Percentiles rank a stretch among this genome's conserved stretches.
Evolutionary conservation across 2,888 invertebrate genomes (phyloP).

Genomic region (Hoplodrina ambigua): DNA sequence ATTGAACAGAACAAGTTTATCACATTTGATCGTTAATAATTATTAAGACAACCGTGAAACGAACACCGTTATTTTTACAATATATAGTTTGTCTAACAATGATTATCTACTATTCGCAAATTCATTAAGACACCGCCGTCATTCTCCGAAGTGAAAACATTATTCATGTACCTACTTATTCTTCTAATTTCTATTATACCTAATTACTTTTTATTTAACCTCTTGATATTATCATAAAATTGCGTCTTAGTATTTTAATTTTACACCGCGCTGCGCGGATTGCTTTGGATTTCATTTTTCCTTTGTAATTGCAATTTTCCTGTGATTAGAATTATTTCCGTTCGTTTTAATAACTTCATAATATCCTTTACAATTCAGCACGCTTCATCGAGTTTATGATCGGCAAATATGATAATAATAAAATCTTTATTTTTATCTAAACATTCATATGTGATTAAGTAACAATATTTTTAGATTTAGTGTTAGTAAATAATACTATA

Average conservation of each 20-base stretch:
- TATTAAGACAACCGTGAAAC: constrained; percentile 51
- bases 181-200: constrained; percentile 23
- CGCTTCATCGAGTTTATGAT: constrained; percentile 14
- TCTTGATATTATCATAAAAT: constrained; percentile 8
- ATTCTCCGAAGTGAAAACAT: constrained; percentile 39
- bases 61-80: constrained; percentile 57
- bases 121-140: constrained; percentile 30
- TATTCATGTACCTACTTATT: constrained; percentile 27
- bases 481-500: no score
- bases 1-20: constrained; percentile 41
- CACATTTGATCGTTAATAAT: constrained; percentile 46
- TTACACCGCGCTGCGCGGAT: constrained; percentile 7
- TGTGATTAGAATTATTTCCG: constrained; percentile 47
- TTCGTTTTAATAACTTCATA: constrained; percentile 34
- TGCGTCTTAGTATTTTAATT: constrained; percentile 5
- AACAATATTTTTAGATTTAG: no score
- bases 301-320: constrained; percentile 40
- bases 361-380: constrained; percentile 16
- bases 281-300: constrained; percentile 8
- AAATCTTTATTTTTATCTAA: no score
- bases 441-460: no score
- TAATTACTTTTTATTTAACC: constrained; percentile 27
- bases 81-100: constrained; percentile 32
- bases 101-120: constrained; percentile 43
- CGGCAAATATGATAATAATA: neutral